Base-by-base conservation (phyloP, 2,797 vertebrate genomes). In the Squalus acanthias region DNA sequence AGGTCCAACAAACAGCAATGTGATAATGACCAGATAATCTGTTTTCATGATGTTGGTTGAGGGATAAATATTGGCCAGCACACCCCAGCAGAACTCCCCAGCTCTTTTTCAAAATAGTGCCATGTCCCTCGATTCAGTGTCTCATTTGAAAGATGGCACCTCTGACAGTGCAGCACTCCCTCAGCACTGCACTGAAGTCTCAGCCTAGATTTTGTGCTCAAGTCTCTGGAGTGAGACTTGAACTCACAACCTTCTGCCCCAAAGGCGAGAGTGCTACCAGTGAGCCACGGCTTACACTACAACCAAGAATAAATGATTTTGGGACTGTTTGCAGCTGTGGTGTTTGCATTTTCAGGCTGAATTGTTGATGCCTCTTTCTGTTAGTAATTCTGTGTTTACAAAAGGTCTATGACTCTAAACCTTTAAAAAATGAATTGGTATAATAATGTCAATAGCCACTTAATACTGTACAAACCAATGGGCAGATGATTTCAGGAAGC, bases 401-500 rank as follows among this genome's bases (percentile, higher is more conserved):
- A 46, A 70, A 39, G 13, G 92, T 50, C 65, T 46, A 24, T 70
- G 39, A 94, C 9, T 94, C 65, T 26, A 24, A 94, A 69, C 39
- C 65, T 94, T 94, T 94, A 70, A 70, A n/a, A 94, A 70, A 69
- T 69, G n/a, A 94, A 24, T 69, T 50, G 92, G 92, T 26, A 39
- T 94, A 46, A 60, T 70, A 69, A 26, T 70, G 65, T 70, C 65
- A 94, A 94, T 94, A 26, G 15, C 29, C 65, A 50, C 92, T 94
- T 94, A 39, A 46, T 50, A 33, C 53, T 33, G 29, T 13, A 33
- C 88, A 91, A 15, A 91, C 88, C 65, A 70, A 70, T 65, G 92
- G 20, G 33, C 13, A 92, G 20, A 26, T 94, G 92, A 94, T 70
- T 94, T 94, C 39, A 50, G 92, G 53, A 50, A 50, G 92, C 17